Base-by-base conservation (phyloP, 2,113 vertebrate species). In the Bungarus multicinctus region DNA sequence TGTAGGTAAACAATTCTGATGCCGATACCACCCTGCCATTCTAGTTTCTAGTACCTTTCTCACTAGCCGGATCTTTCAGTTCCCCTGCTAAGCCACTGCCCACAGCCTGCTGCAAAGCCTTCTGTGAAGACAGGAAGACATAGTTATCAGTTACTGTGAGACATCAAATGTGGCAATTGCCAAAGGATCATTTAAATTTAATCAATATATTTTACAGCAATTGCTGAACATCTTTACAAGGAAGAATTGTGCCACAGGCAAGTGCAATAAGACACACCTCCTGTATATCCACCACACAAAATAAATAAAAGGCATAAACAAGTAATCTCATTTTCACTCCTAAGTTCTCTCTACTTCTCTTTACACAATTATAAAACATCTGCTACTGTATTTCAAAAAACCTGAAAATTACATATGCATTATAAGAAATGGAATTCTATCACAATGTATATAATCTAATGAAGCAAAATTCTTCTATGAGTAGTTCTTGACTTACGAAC, bases 81-180 rank as follows among this genome's bases (percentile, higher is more conserved):
- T 95, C 92, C 58, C 39, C 90, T 12, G 85, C 85, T 30, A 95
- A 90, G 90, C 90, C 69, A 18, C 85, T 74, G 55, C 93, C 91
- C 69, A 96, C 93, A 34, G 94, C 95, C 87, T 95, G 94, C 54
- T 95, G 95, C 88, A 96, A 91, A 54, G 94, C 94, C 87, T 95
- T 96, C 95, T 96, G 87, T 4, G 64, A 91, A 50, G 88, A 86
- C 30, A 47, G 57, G 60, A 89, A 53, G 2, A 4, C 3, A 39
- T 45, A 58, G 20, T 91, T 86, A 91, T 53, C 18, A 45, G 4
- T 5, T 45, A 8, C 10, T 85, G 39, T 25, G 3, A 45, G 69
- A n/a, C 10, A 12, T 69, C 89, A 54, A 92, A 25, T 4, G 22
- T 18, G 2, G 34, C 87, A 57, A 30, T 9, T 30, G 23, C 34